Percentiles rank a stretch among this genome's conserved stretches.
Conservation (phyloP, 2,797 vertebrate species). For the Balearica regulorum region DNA sequence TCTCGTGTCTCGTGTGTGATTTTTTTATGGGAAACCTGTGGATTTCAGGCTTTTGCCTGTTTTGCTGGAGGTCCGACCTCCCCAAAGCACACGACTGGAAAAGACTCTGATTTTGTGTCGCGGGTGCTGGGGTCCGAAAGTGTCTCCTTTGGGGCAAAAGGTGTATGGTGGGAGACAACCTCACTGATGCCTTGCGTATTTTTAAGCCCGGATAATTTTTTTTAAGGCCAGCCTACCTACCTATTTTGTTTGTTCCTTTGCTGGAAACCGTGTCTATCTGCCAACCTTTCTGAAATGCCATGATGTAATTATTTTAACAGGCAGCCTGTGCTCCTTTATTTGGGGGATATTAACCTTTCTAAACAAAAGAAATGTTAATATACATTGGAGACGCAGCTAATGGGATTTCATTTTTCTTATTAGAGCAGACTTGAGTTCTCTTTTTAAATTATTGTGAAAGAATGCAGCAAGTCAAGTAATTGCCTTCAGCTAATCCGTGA, state of each 20-base stretch:
- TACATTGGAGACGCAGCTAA: slow-evolving; percentile 84
- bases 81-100: fast-evolving
- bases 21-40: not conserved
- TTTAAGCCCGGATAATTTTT: slow-evolving; percentile 32
- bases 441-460: slow-evolving; percentile 71
- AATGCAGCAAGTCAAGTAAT: slow-evolving; percentile 77
- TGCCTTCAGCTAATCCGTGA: slow-evolving; percentile 80
- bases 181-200: not conserved
- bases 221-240: not conserved
- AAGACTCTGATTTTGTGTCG: fast-evolving
- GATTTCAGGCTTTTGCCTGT: not conserved
- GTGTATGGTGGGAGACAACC: not conserved
- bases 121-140: not conserved
- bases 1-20: fast-evolving
- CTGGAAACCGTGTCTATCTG: slow-evolving; percentile 72
- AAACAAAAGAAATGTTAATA: slow-evolving; percentile 81
- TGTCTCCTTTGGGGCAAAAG: not conserved
- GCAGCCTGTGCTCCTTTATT: slow-evolving; percentile 83
- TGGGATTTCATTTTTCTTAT: slow-evolving; percentile 87
- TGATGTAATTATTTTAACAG: slow-evolving; percentile 87
- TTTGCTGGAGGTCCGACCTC: not conserved
- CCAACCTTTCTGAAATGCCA: slow-evolving; percentile 81
- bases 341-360: slow-evolving; percentile 83
- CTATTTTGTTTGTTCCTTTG: slow-evolving; percentile 70
- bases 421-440: slow-evolving; percentile 73